Percentiles rank a stretch among this genome's conserved stretches.
Conservation (phyloP, 2,888 invertebrate genomes). For the Adelphocoris suturalis region DNA sequence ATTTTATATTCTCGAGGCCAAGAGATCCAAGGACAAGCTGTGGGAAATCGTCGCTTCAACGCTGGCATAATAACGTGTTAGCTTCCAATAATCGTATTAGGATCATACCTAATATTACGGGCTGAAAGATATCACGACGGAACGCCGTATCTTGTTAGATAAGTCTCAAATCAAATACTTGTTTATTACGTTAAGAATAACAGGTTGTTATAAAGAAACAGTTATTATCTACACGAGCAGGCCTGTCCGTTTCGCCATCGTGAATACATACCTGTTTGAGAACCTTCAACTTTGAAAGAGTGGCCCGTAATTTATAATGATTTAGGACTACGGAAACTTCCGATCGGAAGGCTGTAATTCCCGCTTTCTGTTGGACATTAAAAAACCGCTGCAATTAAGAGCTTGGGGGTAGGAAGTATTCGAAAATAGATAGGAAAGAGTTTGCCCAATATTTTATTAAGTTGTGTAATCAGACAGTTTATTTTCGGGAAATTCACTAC, state of each 20-base stretch:
- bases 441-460: no score
- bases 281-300: no score
- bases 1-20: neutral
- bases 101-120: neutral
- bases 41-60: neutral
- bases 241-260: neutral
- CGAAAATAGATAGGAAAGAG: no score
- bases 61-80: neutral
- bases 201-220: neutral
- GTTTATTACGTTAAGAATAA: neutral
- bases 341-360: no score
- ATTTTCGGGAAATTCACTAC: no score
- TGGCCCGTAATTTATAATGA: no score
- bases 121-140: neutral
- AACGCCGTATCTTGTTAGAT: neutral
- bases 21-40: neutral
- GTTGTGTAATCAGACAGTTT: no score
- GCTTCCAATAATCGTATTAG: neutral
- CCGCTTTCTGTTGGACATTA: no score
- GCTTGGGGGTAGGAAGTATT: no score
- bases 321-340: no score
- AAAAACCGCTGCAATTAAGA: no score
- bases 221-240: neutral
- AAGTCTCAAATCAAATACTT: neutral
- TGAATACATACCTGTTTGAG: no score